A percentile compares a stretch with the other conserved stretches of the same genome.
phyloP scores from a whole-genome alignment of 2,797 vertebrate genomes.

The Rhincodon typus region DNA sequence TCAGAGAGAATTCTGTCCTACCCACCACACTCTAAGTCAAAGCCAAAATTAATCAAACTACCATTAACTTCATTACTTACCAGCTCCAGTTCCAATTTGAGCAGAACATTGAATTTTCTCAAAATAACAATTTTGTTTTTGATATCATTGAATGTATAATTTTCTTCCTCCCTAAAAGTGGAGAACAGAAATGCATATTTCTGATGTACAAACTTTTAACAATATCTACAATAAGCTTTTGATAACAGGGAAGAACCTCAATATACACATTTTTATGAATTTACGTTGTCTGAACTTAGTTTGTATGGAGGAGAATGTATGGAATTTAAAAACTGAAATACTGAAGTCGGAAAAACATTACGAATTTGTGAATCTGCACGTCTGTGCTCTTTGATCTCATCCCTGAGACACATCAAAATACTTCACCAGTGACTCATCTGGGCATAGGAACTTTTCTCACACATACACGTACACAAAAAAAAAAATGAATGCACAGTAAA shows the following conservation, averaged over 20 bases:
- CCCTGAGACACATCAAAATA: background rate
- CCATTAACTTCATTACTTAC: slow-evolving; percentile 10
- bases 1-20: background rate
- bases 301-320: background rate
- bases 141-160: slow-evolving; percentile 30
- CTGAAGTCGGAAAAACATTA: background rate
- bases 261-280: background rate
- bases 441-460: background rate
- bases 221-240: background rate
- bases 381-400: background rate
- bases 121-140: slow-evolving; percentile 37
- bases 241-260: background rate
- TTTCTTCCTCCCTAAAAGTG: slow-evolving; percentile 20
- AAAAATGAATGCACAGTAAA: background rate
- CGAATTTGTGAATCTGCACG: background rate
- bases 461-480: background rate
- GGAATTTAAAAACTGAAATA: background rate
- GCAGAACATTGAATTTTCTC: slow-evolving; percentile 28
- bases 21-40: background rate
- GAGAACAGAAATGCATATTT: background rate
- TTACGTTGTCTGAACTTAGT: background rate
- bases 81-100: slow-evolving; percentile 22
- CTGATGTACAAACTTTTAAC: background rate
- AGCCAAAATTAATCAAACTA: background rate
- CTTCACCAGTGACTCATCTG: background rate